Conservation (phyloP, 2,888 invertebrate genomes). For the Cyaniris semiargus region DNA sequence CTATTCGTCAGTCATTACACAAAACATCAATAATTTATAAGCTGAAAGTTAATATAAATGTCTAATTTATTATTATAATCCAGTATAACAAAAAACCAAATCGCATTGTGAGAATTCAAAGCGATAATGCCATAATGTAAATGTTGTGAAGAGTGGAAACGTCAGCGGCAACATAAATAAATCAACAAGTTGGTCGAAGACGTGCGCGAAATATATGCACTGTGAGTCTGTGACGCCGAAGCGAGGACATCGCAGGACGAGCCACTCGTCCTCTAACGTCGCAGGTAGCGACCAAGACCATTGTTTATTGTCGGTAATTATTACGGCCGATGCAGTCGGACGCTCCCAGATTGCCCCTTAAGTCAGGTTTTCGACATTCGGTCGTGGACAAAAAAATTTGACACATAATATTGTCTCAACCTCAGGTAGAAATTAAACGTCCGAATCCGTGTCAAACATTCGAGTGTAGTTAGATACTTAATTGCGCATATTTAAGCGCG, state of each 20-base stretch:
- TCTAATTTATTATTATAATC: conserved; percentile 9
- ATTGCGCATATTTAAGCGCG: conserved; percentile 22
- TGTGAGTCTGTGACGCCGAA: conserved; percentile 51
- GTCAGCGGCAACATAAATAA: conserved; percentile 39
- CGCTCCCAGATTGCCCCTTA: conserved; percentile 50
- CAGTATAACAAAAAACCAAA: conserved; percentile 8
- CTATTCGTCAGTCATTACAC: neutral
- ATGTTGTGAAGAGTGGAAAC: conserved; percentile 34
- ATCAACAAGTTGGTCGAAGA: conserved; percentile 43
- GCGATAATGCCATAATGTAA: conserved; percentile 31
- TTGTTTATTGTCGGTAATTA: conserved; percentile 79
- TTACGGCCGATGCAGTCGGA: conserved; percentile 71
- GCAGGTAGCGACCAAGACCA: conserved; percentile 77
- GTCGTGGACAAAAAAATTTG: conserved; percentile 27
- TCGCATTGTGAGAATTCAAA: conserved; percentile 24
- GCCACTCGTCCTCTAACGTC: conserved; percentile 72
- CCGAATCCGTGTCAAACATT: conserved; percentile 13
- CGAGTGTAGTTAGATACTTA: conserved; percentile 2
- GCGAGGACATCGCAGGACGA: conserved; percentile 74
- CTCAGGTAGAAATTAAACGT: conserved; percentile 35
- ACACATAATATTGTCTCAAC: conserved; percentile 17
- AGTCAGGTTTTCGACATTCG: conserved; percentile 27
- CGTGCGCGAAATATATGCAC: conserved; percentile 56
- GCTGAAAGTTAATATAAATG: neutral
- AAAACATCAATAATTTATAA: conserved; percentile 7